These are phyloP conservation scores for Emberiza fucata DNA, from an alignment of 2,113 vertebrate genomes.

Conservation along the genomic window DNA sequence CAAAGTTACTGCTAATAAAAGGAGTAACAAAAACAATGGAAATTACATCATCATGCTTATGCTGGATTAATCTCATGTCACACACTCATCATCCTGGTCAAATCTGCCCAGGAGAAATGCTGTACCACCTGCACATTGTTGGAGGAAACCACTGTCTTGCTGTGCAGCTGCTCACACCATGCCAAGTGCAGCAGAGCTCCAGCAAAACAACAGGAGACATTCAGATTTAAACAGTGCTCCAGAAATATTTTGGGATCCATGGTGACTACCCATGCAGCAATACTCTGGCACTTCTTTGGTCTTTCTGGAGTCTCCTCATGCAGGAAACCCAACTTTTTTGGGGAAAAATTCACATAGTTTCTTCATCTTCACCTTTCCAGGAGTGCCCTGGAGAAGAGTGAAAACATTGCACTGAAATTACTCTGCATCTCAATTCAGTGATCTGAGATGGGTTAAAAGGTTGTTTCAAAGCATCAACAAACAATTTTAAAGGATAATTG, in stretches of 20 bases:
- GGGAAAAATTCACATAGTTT: accelerated
- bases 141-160: not conserved
- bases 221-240: not conserved
- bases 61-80: not conserved
- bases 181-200: not conserved
- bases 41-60: not conserved
- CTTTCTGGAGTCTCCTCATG: not conserved
- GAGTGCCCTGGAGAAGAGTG: not conserved
- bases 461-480: not conserved
- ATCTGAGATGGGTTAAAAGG: not conserved
- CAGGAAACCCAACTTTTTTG: not conserved
- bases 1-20: not conserved
- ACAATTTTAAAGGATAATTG: not conserved
- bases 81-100: not conserved
- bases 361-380: not conserved
- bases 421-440: not conserved
- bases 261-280: not conserved
- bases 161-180: not conserved
- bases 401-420: not conserved
- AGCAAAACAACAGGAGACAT: not conserved
- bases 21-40: not conserved
- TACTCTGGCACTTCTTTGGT: not conserved
- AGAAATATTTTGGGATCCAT: not conserved
- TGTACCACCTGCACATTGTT: accelerated
- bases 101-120: not conserved